A percentile compares a stretch with the other conserved stretches of the same genome.
phyloP scores from a whole-genome alignment of 2,888 invertebrate genomes.

The Microplitis deprimator region DNA sequence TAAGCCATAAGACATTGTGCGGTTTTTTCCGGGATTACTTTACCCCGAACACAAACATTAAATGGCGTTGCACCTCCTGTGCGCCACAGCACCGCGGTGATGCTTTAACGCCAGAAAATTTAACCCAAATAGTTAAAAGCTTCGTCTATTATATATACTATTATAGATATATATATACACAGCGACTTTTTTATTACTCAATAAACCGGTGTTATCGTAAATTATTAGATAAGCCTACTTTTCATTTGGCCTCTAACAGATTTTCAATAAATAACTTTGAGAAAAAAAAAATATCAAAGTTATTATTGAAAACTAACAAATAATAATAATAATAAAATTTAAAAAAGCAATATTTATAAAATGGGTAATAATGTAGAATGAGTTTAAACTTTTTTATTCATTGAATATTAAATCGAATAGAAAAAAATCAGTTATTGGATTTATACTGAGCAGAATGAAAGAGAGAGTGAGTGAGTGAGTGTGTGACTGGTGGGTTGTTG shows the following conservation, averaged over 20 bases:
- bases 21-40: slow-evolving; percentile 29
- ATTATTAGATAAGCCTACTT: slow-evolving; percentile 60
- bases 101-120: neutral
- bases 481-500: too few relatives aligned
- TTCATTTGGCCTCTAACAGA: slow-evolving; percentile 17
- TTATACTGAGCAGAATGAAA: slow-evolving; percentile 40
- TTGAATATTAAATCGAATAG: slow-evolving; percentile 22
- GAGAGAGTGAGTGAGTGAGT: slow-evolving; percentile 6
- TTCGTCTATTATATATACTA: neutral
- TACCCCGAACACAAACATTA: neutral
- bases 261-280: slow-evolving; percentile 29
- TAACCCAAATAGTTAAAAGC: slow-evolving; percentile 17
- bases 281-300: neutral
- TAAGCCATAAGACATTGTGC: slow-evolving; percentile 41
- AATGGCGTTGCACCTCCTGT: too few relatives aligned
- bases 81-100: neutral
- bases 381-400: slow-evolving; percentile 15
- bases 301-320: slow-evolving; percentile 3
- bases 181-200: slow-evolving; percentile 65
- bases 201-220: slow-evolving; percentile 67
- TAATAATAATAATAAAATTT: neutral
- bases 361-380: slow-evolving; percentile 17
- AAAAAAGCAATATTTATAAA: neutral
- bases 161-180: slow-evolving; percentile 1
- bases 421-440: slow-evolving; percentile 38